Evolutionary conservation across 2,888 invertebrate species (phyloP).

Genomic region (Dione juno): DNA sequence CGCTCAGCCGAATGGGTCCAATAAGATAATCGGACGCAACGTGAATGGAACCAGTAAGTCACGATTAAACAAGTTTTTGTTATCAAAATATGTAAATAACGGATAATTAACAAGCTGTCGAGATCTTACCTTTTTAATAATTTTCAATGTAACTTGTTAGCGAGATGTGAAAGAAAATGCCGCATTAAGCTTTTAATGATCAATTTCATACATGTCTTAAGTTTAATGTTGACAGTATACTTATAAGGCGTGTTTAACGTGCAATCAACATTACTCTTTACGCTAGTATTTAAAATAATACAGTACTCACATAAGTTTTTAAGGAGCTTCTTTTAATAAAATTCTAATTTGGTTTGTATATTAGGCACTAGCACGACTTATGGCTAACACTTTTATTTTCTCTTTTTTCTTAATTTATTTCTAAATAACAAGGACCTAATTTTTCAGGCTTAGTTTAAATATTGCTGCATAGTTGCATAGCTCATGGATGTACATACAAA

Average conservation of each 20-base stretch:
- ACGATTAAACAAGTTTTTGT: conserved; percentile 50
- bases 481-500: background rate
- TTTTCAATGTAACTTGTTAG: conserved; percentile 11
- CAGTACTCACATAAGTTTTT: too few relatives aligned
- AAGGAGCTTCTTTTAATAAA: too few relatives aligned
- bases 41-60: conserved; percentile 86
- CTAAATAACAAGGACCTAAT: too few relatives aligned
- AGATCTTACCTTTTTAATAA: conserved; percentile 20
- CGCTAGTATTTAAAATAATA: background rate
- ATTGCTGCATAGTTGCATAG: too few relatives aligned
- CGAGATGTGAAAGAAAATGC: conserved; percentile 22
- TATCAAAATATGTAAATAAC: conserved; percentile 25
- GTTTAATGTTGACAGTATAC: background rate
- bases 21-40: conserved; percentile 86
- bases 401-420: too few relatives aligned
- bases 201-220: conserved; percentile 5
- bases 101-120: conserved; percentile 21
- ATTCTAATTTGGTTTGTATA: too few relatives aligned
- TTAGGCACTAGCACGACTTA: too few relatives aligned
- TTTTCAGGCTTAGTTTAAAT: too few relatives aligned
- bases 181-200: conserved; percentile 15
- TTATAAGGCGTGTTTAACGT: background rate
- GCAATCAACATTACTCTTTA: background rate
- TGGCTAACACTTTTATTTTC: too few relatives aligned
- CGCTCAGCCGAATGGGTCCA: conserved; percentile 80